A percentile compares a stretch with the other conserved stretches of the same genome.
Evolutionary conservation across 2,797 vertebrate genomes (phyloP).

Genomic region (Argya squamiceps): DNA sequence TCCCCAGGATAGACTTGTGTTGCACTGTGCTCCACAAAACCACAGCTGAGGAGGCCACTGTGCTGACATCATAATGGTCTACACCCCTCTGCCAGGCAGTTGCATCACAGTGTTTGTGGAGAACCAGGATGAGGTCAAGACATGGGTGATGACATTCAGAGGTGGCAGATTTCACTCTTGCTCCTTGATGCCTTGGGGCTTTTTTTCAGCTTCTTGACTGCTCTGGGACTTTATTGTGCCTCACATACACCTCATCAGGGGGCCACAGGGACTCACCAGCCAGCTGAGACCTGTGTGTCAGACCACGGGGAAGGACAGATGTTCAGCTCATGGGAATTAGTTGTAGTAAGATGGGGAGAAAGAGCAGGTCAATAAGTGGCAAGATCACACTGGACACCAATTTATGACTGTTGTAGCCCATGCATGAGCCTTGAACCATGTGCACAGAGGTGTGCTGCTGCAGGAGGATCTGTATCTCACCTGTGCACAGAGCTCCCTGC

Average conservation of each 20-base stretch:
- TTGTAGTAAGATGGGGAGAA: neutral
- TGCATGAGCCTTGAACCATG: fast-evolving
- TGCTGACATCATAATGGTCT: fast-evolving
- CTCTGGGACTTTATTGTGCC: neutral
- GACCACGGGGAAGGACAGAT: too few relatives aligned
- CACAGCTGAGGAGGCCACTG: neutral
- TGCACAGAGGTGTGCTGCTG: neutral
- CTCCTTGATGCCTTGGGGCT: neutral
- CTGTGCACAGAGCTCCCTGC: neutral
- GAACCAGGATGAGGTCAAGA: neutral
- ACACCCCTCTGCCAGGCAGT: neutral
- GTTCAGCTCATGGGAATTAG: fast-evolving
- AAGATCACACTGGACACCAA: neutral
- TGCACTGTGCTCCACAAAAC: neutral
- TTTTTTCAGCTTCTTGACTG: neutral
- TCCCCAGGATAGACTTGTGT: neutral
- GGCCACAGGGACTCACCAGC: neutral
- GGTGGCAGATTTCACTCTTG: neutral
- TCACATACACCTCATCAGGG: neutral
- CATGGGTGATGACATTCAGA: neutral
- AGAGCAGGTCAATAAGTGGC: neutral
- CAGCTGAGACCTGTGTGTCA: neutral
- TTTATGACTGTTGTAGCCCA: neutral
- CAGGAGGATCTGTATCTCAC: neutral
- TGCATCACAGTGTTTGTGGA: fast-evolving